These are phyloP conservation scores for Pammene aurita DNA, from an alignment of 2,888 invertebrate species.

Conservation along the genomic window DNA sequence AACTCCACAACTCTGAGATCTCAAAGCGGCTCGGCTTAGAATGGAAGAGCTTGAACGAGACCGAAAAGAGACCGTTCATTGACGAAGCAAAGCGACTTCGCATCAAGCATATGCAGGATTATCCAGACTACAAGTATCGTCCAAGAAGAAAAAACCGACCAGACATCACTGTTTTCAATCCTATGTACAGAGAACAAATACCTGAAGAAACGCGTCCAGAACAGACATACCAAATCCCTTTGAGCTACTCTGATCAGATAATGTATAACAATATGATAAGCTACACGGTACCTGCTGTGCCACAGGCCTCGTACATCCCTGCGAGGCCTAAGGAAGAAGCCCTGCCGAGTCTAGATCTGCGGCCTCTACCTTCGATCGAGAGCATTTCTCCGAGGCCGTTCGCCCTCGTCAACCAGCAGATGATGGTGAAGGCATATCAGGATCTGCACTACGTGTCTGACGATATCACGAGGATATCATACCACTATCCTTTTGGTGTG, in stretches of 20 bases:
- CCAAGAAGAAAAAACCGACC: slow-evolving; percentile 85
- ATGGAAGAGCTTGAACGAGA: slow-evolving; percentile 91
- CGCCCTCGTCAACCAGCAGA: slow-evolving; percentile 76
- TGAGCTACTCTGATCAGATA: slow-evolving; percentile 70
- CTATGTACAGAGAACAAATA: slow-evolving; percentile 63
- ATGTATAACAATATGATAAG: slow-evolving; percentile 77
- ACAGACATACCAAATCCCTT: slow-evolving; percentile 63
- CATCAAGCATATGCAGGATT: slow-evolving; percentile 88
- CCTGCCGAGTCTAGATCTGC: slow-evolving; percentile 64
- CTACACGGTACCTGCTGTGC: slow-evolving; percentile 68
- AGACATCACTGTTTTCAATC: slow-evolving; percentile 64
- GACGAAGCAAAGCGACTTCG: slow-evolving; percentile 93
- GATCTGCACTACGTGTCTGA: slow-evolving; percentile 75
- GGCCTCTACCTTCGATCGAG: slow-evolving; percentile 78
- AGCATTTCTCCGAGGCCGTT: slow-evolving; percentile 77
- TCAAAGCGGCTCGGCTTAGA: slow-evolving; percentile 92
- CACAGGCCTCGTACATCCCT: slow-evolving; percentile 65
- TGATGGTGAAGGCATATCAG: slow-evolving; percentile 80
- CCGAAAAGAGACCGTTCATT: slow-evolving; percentile 93
- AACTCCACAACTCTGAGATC: slow-evolving; percentile 90
- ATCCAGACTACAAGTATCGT: slow-evolving; percentile 88
- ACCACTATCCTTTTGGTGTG: slow-evolving; percentile 77
- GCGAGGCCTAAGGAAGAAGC: slow-evolving; percentile 70
- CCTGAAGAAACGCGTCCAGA: slow-evolving; percentile 68
- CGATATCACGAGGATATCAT: slow-evolving; percentile 75